Percentiles rank a stretch among this genome's conserved stretches.
phyloP scores from a whole-genome alignment of 1,140 invertebrate genomes.

The Drosophila novamexicana region DNA sequence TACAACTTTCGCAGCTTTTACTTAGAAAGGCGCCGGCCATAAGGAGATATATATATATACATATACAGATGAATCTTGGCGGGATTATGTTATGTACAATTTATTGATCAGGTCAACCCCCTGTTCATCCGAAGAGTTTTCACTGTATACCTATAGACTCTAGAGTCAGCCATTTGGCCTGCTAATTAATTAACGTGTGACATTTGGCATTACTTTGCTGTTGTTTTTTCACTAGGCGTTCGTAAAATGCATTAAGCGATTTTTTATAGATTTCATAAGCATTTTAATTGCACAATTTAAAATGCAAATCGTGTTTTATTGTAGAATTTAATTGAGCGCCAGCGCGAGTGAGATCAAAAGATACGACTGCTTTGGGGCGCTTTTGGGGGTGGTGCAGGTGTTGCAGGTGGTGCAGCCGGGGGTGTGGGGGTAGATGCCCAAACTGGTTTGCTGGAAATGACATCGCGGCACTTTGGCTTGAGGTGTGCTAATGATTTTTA shows the following conservation, averaged over 20 bases:
- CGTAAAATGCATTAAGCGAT: constrained; percentile 80
- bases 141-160: not conserved
- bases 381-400: not conserved
- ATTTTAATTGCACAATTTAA: constrained; percentile 83
- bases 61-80: not conserved
- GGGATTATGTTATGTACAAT: too few species aligned
- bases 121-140: too few species aligned
- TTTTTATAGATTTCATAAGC: constrained; percentile 82
- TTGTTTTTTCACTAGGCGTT: constrained; percentile 30
- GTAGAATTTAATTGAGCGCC: constrained; percentile 77
- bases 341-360: constrained; percentile 58
- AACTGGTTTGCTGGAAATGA: constrained; percentile 59
- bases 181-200: constrained; percentile 77
- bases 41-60: not conserved
- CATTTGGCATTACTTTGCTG: constrained; percentile 60
- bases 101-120: too few species aligned
- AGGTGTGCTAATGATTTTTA: constrained; percentile 78
- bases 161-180: constrained; percentile 10
- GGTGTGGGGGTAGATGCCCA: constrained; percentile 24
- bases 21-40: constrained; percentile 26
- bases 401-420: constrained; percentile 3
- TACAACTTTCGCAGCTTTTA: constrained; percentile 27
- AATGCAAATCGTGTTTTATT: constrained; percentile 82
- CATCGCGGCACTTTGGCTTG: constrained; percentile 40
- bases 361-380: constrained; percentile 1